Evolutionary conservation across 2,888 invertebrate genomes (phyloP).

Genomic region (Thymelicus sylvestris): DNA sequence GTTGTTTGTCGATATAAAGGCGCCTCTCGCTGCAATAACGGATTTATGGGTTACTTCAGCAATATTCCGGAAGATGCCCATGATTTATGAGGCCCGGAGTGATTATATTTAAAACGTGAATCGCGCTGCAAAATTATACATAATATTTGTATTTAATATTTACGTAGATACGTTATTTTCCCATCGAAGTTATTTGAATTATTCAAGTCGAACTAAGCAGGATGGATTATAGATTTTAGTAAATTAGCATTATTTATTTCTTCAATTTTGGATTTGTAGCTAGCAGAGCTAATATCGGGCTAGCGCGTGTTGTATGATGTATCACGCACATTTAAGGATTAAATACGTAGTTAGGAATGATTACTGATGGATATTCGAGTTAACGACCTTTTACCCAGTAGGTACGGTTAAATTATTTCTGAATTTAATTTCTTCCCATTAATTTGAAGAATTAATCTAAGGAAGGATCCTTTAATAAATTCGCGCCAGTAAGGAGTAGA

Average conservation of each 20-base stretch:
- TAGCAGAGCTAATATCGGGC: background rate
- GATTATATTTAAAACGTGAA: constrained; percentile 21
- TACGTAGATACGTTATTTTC: background rate
- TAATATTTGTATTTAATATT: constrained; percentile 2
- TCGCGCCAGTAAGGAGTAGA: no score
- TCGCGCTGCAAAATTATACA: background rate
- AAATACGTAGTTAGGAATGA: no score
- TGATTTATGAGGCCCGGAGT: constrained; percentile 11
- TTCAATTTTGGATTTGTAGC: background rate
- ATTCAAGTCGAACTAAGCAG: background rate
- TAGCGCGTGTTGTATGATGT: background rate
- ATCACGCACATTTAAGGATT: no score
- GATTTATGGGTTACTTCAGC: background rate
- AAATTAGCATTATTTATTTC: background rate
- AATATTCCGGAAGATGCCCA: constrained; percentile 7
- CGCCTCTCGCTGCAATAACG: background rate
- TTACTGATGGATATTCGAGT: no score
- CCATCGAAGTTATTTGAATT: background rate
- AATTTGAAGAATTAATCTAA: no score
- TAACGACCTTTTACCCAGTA: no score
- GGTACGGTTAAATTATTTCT: no score
- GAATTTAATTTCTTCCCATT: no score
- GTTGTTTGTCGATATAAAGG: background rate
- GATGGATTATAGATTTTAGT: background rate
- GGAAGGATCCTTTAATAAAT: no score